Evolutionary conservation across 2,888 invertebrate genomes (phyloP), one percentile per base, ranked within the genome.

Genomic region (Rhagonycha lutea): DNA sequence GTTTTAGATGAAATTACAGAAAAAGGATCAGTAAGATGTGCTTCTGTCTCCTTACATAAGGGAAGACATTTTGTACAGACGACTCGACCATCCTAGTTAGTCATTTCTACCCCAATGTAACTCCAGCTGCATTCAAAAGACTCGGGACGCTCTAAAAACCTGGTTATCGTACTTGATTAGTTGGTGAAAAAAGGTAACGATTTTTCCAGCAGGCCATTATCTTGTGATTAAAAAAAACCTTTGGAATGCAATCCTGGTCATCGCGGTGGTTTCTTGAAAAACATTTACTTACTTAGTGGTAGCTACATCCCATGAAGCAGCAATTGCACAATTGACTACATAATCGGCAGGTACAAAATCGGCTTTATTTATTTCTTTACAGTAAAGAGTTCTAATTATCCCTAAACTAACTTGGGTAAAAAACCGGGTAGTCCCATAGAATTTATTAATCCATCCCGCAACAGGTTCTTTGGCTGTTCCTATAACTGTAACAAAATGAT

Each of bases 381-480:
- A 92, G 79, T 93, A 92, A 89, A 96, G 90, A 0, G 94, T 90
- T 60, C 92, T 89, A 60, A 94, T 84, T 2, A 96, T 90, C 75
- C 97, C 97, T 26, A 93, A 93, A 0, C 95, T 94, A 4, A 93
- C 92, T 0, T 93, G 94, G 11, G 93, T 90, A 79, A 92, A 92
- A 68, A 91, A 89, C 0, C 92, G 96, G 4, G 95, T 96, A 1
- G 96, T 95, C 4, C 97, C 97, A 84, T 97, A 97, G 81, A 95
- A 90, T 84, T 96, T 97, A 88, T 97, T 97, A 14, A 96, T 94
- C 97, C 97, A 98, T 1, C 96, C 96, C 77, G 92, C 88, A 0
- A 94, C 87, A 0, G 95, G 95, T 84, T 95, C 94, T 68, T 90
- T 91, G 82, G 93, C 94, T 0, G 94, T 91, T 5, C 92, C 91